phyloP scores from a whole-genome alignment of 37 sponge, comb jelly and placozoan species.

The Corticium candelabrum region DNA sequence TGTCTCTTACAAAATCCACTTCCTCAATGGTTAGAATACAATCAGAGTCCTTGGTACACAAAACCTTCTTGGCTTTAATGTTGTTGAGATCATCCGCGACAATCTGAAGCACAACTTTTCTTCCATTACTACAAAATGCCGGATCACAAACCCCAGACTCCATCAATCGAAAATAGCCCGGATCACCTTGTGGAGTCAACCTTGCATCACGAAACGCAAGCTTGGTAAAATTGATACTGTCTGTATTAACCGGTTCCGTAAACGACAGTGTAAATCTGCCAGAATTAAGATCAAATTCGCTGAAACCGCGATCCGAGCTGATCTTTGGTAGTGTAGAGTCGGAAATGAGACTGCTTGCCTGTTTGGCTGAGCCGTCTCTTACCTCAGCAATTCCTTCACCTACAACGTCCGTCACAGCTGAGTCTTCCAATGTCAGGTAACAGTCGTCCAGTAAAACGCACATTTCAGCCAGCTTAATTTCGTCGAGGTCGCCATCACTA shows the following conservation, averaged over 20 bases:
- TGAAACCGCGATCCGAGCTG: constrained; percentile 14
- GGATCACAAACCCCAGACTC: constrained; percentile 46
- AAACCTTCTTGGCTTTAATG: constrained; percentile 31
- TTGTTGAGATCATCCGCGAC: constrained; percentile 53
- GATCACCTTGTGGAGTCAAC: constrained; percentile 36
- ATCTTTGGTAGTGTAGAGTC: constrained; percentile 56
- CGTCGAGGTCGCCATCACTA: constrained; percentile 59
- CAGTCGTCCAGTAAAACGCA: constrained; percentile 60
- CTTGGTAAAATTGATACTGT: constrained; percentile 28
- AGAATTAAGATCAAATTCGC: constrained; percentile 45
- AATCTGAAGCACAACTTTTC: constrained; percentile 32
- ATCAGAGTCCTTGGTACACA: constrained; percentile 5
- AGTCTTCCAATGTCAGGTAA: constrained; percentile 46
- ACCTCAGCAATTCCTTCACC: constrained; percentile 25
- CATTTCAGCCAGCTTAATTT: constrained; percentile 61
- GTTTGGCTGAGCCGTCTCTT: constrained; percentile 52
- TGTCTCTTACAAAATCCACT: constrained; percentile 5
- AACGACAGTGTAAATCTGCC: constrained; percentile 64
- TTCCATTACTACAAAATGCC: constrained; percentile 40
- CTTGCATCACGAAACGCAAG: not conserved
- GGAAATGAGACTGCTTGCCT: constrained; percentile 32
- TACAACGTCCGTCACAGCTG: constrained; percentile 54
- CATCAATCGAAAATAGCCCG: constrained; percentile 21
- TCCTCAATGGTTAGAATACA: not conserved
- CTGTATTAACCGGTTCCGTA: constrained; percentile 73